Conservation (phyloP, 2,888 invertebrate genomes). For the Pyrrhosoma nymphula region DNA sequence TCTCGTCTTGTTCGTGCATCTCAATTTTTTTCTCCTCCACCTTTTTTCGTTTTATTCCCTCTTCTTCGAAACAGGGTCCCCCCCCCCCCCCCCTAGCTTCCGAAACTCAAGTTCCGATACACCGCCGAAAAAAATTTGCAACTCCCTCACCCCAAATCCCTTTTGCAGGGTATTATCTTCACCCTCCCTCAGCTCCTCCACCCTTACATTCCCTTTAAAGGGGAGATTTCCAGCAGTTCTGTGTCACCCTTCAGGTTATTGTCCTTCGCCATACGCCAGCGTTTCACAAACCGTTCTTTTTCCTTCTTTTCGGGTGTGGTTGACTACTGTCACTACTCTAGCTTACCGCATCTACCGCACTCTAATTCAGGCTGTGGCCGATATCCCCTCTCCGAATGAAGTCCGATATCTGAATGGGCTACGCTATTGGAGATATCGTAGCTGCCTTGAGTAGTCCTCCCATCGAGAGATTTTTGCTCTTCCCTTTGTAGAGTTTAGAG, state of each 20-base stretch:
- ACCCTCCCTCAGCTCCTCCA: neutral
- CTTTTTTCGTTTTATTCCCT: too few species aligned
- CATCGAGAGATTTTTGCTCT: too few species aligned
- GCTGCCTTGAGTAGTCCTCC: too few species aligned
- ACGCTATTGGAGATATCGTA: too few species aligned
- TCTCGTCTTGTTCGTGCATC: neutral
- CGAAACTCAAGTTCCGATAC: neutral
- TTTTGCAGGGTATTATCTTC: neutral
- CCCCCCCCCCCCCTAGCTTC: neutral
- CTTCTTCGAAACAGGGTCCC: neutral
- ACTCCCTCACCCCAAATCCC: neutral
- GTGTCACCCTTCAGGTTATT: neutral
- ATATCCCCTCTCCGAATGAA: too few species aligned
- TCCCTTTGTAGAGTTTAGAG: too few species aligned
- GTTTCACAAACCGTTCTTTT: neutral
- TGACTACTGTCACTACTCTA: too few species aligned
- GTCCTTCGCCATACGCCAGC: neutral
- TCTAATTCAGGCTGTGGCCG: too few species aligned
- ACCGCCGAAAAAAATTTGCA: neutral
- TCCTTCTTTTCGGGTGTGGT: neutral
- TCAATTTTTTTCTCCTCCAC: neutral
- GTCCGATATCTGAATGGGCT: too few species aligned
- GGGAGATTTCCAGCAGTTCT: neutral
- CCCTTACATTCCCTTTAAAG: neutral
- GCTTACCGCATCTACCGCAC: too few species aligned